Evolutionary conservation across 2,797 vertebrate species (phyloP).

Genomic region (Mionectes olivaceus): DNA sequence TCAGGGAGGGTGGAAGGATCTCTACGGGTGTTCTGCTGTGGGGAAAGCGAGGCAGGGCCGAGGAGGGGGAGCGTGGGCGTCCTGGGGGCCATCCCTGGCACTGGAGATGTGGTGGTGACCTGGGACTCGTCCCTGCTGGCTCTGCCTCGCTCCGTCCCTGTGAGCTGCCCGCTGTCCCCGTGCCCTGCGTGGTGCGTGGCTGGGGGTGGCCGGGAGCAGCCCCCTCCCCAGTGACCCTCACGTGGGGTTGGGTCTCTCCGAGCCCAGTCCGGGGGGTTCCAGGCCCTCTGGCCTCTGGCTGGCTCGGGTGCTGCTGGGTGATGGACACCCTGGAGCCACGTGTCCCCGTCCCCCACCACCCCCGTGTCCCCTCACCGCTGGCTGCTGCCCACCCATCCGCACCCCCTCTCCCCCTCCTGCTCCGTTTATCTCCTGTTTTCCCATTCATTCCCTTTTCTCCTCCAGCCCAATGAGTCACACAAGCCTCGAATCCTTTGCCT

Average conservation of each 20-base stretch:
- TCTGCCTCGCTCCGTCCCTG: accelerated
- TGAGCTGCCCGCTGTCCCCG: background rate
- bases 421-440: conserved; percentile 54
- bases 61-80: accelerated
- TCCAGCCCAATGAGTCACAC: conserved; percentile 57
- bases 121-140: accelerated
- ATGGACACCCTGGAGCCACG: background rate
- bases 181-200: too few species aligned
- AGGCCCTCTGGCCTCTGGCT: background rate
- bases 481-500: conserved; percentile 55
- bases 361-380: background rate
- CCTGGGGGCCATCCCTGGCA: background rate
- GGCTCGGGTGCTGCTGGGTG: background rate
- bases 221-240: background rate
- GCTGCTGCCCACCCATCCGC: background rate
- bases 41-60: background rate
- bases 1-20: too few species aligned
- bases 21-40: accelerated
- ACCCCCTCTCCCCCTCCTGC: background rate
- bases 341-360: background rate
- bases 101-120: background rate
- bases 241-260: accelerated
- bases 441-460: conserved; percentile 56
- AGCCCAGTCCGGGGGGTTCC: accelerated
- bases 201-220: background rate